Base-by-base conservation (phyloP, 2,113 vertebrate species). In the Sinocyclocheilus anophthalmus region DNA sequence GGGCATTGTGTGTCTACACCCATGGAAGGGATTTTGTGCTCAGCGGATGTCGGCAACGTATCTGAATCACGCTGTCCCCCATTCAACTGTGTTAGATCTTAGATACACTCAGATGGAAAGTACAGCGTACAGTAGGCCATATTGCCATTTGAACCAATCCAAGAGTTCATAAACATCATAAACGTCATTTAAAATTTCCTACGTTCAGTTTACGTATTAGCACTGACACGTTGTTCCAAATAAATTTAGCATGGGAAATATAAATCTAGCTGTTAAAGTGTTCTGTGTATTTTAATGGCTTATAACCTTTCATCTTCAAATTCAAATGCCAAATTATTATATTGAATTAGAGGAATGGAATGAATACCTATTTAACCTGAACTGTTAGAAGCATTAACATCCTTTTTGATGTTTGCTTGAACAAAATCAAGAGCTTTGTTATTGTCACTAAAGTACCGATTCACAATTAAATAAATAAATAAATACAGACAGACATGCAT, bases 1-100 rank as follows among this genome's bases (percentile, higher is more conserved):
- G 81, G 42, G 37, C 76, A 65, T 61, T 75, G 18, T 81, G 37
- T 76, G 30, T 48, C 70, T 63, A 14, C 78, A 78, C 45, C 59
- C 39, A 63, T 88, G 87, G 87, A 85, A 85, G 72, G 70, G 76
- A 88, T 59, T 55, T 72, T 67, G 73, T 53, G 80, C 20, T 20
- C 55, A 84, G 45, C 78, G 57, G 48, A 85, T 61, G 70, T 48
- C 13, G 37, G 72, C 76, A 72, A 50, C 20, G 50, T 22, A 69
- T 83, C 67, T 37, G 16, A 67, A 77, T 85, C 55, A 81, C 42
- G 3, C 13, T 65, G 30, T 86, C 81, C 57, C n/a, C n/a, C 83
- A 33, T 55, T 30, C 53, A 45, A 39, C 55, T 48, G 22, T 48
- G 22, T 48, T 16, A 81, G 39, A 45, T 81, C 6, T 22, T 45